Conservation (phyloP, 1,140 invertebrate species). For the Panulirus ornatus region DNA sequence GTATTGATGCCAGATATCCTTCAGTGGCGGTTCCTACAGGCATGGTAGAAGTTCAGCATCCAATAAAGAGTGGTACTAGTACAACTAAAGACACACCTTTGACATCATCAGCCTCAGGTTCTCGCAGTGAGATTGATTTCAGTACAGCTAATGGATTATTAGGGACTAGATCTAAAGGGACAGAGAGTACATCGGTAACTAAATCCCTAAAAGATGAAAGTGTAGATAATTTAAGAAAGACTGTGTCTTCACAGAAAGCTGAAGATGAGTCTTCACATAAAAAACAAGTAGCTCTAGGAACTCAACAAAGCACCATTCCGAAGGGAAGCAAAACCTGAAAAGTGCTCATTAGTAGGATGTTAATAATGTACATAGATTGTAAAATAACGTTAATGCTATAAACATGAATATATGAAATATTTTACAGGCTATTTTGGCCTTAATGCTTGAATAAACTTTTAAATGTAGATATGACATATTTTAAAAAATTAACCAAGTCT, state of each 20-base stretch:
- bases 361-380: conserved; percentile 1
- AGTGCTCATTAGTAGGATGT: background rate
- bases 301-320: background rate
- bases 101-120: too few species aligned
- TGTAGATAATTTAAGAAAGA: background rate
- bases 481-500: background rate
- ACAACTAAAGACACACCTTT: too few species aligned
- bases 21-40: too few species aligned
- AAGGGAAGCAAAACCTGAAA: background rate
- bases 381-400: background rate
- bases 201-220: background rate
- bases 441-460: background rate
- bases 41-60: too few species aligned
- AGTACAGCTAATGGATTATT: too few species aligned
- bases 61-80: too few species aligned
- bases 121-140: too few species aligned
- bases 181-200: background rate
- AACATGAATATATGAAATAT: background rate
- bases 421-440: background rate
- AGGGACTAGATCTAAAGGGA: too few species aligned
- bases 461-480: background rate
- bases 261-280: background rate
- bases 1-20: too few species aligned
- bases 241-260: background rate
- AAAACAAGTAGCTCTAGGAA: background rate